These are phyloP conservation scores for Scomber colias DNA, from an alignment of 2,113 vertebrate species.

Conservation along the genomic window DNA sequence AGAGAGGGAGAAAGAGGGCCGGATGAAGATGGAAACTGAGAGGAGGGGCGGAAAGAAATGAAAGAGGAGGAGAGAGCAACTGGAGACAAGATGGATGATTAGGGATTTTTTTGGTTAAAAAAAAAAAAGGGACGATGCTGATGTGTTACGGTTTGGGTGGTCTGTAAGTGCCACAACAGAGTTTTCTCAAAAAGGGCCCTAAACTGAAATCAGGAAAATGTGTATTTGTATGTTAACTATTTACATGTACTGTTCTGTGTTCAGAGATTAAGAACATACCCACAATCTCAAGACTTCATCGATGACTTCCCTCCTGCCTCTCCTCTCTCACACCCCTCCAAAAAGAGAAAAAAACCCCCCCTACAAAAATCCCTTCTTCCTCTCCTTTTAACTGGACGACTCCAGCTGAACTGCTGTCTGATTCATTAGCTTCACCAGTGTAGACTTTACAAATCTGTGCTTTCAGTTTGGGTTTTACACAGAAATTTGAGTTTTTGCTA, in stretches of 20 bases:
- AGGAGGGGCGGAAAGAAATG: conserved; percentile 22
- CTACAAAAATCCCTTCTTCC: conserved; percentile 41
- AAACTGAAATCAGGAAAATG: conserved; percentile 80
- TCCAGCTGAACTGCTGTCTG: conserved; percentile 85
- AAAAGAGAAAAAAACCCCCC: conserved; percentile 37
- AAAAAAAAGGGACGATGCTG: conserved; percentile 25
- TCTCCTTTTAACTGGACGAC: conserved; percentile 80
- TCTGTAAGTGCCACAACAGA: conserved; percentile 68
- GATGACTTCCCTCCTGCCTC: conserved; percentile 45
- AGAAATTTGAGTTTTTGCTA: conserved; percentile 30
- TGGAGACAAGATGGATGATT: conserved; percentile 46
- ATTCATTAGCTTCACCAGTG: conserved; percentile 44
- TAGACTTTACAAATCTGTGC: conserved; percentile 12
- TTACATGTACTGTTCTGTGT: conserved; percentile 71
- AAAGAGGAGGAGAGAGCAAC: conserved; percentile 34
- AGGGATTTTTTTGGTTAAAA: not conserved
- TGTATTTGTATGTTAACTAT: conserved; percentile 79
- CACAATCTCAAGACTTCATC: conserved; percentile 46
- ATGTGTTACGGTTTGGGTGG: conserved; percentile 55
- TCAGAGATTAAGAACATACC: conserved; percentile 59
- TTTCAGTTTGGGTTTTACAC: conserved; percentile 21
- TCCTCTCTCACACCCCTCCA: conserved; percentile 49
- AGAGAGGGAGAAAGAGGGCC: conserved; percentile 50
- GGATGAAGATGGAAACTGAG: conserved; percentile 27
- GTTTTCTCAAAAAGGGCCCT: conserved; percentile 41